These are phyloP conservation scores for Eupeodes latifasciatus DNA, from an alignment of 2,888 invertebrate species.

Conservation along the genomic window DNA sequence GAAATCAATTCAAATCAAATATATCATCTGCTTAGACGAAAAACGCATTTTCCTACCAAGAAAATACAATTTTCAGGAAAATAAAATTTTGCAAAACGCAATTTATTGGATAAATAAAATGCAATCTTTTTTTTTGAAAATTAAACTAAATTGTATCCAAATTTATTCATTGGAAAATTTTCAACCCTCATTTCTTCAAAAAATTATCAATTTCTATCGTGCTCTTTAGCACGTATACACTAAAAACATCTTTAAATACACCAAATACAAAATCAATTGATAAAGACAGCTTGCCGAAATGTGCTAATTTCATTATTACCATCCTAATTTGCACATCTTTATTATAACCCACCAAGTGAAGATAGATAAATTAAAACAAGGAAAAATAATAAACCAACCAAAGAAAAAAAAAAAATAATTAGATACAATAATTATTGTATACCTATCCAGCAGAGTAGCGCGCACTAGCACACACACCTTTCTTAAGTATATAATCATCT, in stretches of 20 bases:
- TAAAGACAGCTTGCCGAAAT: conserved; percentile 30
- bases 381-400: conserved; percentile 26
- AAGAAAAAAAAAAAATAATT: conserved; percentile 46
- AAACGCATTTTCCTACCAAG: no score
- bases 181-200: not conserved
- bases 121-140: not conserved
- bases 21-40: no score
- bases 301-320: conserved; percentile 44
- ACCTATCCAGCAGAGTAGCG: conserved; percentile 16
- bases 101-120: no score
- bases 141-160: not conserved
- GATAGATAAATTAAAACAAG: conserved; percentile 43
- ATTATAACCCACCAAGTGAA: conserved; percentile 31
- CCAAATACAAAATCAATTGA: conserved; percentile 16
- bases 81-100: no score
- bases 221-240: conserved; percentile 19
- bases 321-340: conserved; percentile 49
- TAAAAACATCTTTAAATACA: not conserved
- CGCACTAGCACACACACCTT: not conserved
- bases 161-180: not conserved
- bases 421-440: conserved; percentile 26
- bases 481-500: conserved; percentile 23
- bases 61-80: no score
- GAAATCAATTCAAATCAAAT: no score
- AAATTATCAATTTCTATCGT: not conserved